A percentile compares a stretch with the other conserved stretches of the same genome.
These are phyloP conservation scores for Holacanthella duospinosa DNA, from an alignment of 2,888 invertebrate genomes.

Conservation along the genomic window DNA sequence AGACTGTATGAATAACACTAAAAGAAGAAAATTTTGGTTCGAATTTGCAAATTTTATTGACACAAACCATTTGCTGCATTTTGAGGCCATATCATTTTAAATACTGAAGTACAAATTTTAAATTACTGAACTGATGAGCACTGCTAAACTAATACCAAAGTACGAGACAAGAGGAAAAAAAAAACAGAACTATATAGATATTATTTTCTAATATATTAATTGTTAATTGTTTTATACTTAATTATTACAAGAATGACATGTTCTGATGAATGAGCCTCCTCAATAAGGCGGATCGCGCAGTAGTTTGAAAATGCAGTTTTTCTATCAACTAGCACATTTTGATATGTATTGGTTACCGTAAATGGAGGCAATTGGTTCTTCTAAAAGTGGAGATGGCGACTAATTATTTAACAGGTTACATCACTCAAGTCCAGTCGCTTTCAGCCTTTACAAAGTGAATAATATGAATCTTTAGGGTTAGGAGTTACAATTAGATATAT, in stretches of 20 bases:
- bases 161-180: not conserved
- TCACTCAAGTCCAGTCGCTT: not conserved
- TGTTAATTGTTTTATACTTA: not conserved
- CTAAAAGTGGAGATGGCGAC: not conserved
- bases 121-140: not conserved
- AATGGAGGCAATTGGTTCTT: constrained; percentile 2
- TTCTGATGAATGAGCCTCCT: not conserved
- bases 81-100: not conserved
- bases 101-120: not conserved
- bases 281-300: not conserved
- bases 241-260: not conserved
- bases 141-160: not conserved
- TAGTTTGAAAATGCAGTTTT: not conserved
- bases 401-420: not conserved
- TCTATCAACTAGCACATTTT: constrained; percentile 30
- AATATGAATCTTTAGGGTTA: too few relatives aligned
- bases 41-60: not conserved
- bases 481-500: too few relatives aligned
- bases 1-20: too few relatives aligned
- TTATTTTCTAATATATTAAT: not conserved
- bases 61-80: not conserved
- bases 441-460: not conserved
- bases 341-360: constrained; percentile 38
- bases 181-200: not conserved
- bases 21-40: too few relatives aligned